These are phyloP conservation scores for Athalia circularis DNA, from an alignment of 2,888 invertebrate genomes.

Conservation along the genomic window DNA sequence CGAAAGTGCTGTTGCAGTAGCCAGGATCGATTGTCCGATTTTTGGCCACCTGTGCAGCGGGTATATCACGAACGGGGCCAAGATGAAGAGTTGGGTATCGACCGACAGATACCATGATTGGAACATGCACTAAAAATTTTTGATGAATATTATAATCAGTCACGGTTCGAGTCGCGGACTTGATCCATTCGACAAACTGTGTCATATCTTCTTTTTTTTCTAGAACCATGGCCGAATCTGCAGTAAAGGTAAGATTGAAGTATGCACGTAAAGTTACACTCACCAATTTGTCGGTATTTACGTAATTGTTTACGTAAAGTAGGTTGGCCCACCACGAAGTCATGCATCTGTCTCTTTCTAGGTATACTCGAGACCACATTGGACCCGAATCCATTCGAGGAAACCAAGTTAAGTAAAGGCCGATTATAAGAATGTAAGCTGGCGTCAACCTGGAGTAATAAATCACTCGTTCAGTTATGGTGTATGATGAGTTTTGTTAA, in stretches of 20 bases:
- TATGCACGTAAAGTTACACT: constrained; percentile 52
- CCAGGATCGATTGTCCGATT: constrained; percentile 77
- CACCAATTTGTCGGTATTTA: constrained; percentile 80
- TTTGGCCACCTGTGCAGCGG: constrained; percentile 81
- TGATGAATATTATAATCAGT: not conserved
- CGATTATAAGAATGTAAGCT: constrained; percentile 83
- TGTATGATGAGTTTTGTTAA: not conserved
- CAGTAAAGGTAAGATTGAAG: not conserved
- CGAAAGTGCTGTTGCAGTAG: constrained; percentile 75
- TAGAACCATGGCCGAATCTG: constrained; percentile 13
- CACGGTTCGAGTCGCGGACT: constrained; percentile 8
- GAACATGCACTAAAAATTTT: constrained; percentile 81
- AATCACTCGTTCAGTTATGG: not conserved
- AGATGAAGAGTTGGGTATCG: constrained; percentile 81
- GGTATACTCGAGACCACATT: constrained; percentile 80
- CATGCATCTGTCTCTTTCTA: constrained; percentile 78
- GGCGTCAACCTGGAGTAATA: constrained; percentile 80
- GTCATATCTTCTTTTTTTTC: constrained; percentile 47
- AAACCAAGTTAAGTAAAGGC: constrained; percentile 84
- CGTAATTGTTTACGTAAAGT: constrained; percentile 84
- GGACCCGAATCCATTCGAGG: constrained; percentile 84
- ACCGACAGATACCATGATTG: constrained; percentile 83
- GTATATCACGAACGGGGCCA: constrained; percentile 82
- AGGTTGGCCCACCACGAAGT: constrained; percentile 86
- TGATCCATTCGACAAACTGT: constrained; percentile 14